Evolutionary conservation across 2,113 vertebrate species (phyloP), one percentile per base, ranked within the genome.

Genomic region (Tapirus terrestris): DNA sequence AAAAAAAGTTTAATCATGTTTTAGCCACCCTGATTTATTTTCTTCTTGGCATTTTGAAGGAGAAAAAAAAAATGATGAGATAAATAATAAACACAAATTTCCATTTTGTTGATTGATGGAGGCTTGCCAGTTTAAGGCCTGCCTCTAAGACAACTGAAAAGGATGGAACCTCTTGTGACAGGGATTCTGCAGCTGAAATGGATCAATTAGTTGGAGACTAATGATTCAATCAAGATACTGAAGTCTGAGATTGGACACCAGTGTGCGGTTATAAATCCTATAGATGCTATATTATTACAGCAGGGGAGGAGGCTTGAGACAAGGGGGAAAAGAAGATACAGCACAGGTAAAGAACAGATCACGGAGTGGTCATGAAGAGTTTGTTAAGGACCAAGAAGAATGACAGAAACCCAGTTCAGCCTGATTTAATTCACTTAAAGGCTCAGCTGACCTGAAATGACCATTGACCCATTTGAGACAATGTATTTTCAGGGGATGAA

Each of bases 11-110:
- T 91, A 81, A 31, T 76, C 45, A 43, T 85, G 18, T 95, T 89
- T 94, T 58, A 83, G 31, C 23, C 3, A 90, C 21, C 43, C 61
- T 94, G 51, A 61, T 65, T 60, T 97, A 92, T 73, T 87, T 85
- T 94, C 45, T 92, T 27, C 20, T 51, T 81, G 75, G 33, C 39
- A 94, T 68, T 94, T 80, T 63, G 56, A 61, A 91, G 56, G 36
- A 88, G 58, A 51, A 88, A 90, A 88, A 90, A 91, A 72, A 94
- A 79, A 45, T n/a, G 39, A 87, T 80, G 84, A 94, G 51, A 25
- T 92, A 79, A 58, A 80, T 67, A 58, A 94, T 81, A 87, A 90
- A 94, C 91, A 63, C 23, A 83, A 33, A 61, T 83, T 84, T 93
- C 51, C 23, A 31, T 73, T 86, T 91, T 56, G n/a, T 72, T 94